A percentile compares a stretch with the other conserved stretches of the same genome.
Conservation (phyloP, 2,113 vertebrate genomes). For the Hiodon tergisus region DNA sequence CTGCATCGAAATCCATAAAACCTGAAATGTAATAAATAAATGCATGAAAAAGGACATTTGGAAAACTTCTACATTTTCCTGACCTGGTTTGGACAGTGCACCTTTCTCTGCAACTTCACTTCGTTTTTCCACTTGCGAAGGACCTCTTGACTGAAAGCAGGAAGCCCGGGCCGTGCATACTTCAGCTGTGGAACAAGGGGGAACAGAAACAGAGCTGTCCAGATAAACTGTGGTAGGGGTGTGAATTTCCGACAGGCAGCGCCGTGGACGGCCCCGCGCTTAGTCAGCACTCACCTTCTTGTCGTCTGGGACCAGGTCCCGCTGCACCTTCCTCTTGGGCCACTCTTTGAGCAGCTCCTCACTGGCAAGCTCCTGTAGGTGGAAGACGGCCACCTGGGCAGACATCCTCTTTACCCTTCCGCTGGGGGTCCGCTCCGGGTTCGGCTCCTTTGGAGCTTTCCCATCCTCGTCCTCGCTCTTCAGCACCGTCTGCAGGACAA, state of each 20-base stretch:
- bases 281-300: constrained; percentile 57
- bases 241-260: not conserved
- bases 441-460: constrained; percentile 61
- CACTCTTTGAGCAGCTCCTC: constrained; percentile 86
- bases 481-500: constrained; percentile 38
- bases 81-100: constrained; percentile 93
- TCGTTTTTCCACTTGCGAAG: constrained; percentile 89
- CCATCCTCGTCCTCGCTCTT: constrained; percentile 51
- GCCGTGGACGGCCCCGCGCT: not conserved
- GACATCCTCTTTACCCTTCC: constrained; percentile 79
- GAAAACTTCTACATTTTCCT: not conserved
- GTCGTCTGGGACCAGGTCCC: constrained; percentile 88
- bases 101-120: constrained; percentile 83
- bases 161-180: constrained; percentile 85
- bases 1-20: no score
- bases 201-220: not conserved
- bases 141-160: constrained; percentile 86
- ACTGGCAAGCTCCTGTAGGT: constrained; percentile 84
- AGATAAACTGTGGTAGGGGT: not conserved
- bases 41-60: not conserved
- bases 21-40: not conserved
- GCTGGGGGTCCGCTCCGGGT: constrained; percentile 58
- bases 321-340: constrained; percentile 89
- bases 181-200: constrained; percentile 68
- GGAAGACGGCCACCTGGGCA: constrained; percentile 84